Conservation (phyloP, 2,888 invertebrate species). For the Yponomeuta evonymella region DNA sequence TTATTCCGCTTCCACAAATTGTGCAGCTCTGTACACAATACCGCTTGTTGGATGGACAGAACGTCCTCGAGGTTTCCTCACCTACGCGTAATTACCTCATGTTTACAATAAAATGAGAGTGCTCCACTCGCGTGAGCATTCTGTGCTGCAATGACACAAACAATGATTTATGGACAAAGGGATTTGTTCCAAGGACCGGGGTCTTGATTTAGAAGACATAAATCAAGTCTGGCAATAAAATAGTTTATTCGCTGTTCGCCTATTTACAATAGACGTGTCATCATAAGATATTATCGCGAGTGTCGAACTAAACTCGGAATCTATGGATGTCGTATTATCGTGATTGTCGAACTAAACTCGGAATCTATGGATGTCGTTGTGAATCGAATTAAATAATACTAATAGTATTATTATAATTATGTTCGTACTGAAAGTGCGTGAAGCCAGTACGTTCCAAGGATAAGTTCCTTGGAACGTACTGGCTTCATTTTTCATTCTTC, state of each 20-base stretch:
- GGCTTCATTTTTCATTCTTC: too few relatives aligned
- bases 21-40: not conserved
- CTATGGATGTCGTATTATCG: too few relatives aligned
- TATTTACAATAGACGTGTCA: not conserved
- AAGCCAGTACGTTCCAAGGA: too few relatives aligned
- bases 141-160: not conserved
- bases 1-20: not conserved
- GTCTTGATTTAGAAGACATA: not conserved
- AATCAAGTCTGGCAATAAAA: not conserved
- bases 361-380: too few relatives aligned
- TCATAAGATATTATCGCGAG: too few relatives aligned
- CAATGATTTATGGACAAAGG: constrained; percentile 1
- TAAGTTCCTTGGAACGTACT: too few relatives aligned
- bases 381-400: too few relatives aligned
- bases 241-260: not conserved
- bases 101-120: not conserved
- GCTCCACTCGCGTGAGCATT: not conserved
- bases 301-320: too few relatives aligned
- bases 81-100: not conserved
- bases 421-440: too few relatives aligned
- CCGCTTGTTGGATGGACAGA: not conserved
- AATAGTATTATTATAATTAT: too few relatives aligned
- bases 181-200: not conserved
- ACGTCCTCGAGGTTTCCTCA: constrained; percentile 9
- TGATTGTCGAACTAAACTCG: too few relatives aligned